These are phyloP conservation scores for Cotesia congregata DNA, from an alignment of 2,888 invertebrate species.

Conservation along the genomic window DNA sequence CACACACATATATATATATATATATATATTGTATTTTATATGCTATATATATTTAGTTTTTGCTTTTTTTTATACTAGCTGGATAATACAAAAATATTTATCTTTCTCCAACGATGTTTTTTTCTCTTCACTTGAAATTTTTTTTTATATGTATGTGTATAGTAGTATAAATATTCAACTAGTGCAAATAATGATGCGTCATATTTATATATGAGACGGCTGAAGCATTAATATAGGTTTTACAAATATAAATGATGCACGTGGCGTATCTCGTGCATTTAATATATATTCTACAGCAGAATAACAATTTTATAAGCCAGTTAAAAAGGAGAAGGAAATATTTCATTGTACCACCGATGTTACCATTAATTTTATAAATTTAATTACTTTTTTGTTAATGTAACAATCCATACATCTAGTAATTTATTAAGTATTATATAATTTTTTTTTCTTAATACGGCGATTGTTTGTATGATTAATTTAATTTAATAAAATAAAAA, in stretches of 20 bases:
- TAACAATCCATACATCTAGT: slow-evolving; percentile 5
- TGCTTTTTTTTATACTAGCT: not conserved
- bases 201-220: slow-evolving; percentile 29
- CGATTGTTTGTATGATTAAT: slow-evolving; percentile 42
- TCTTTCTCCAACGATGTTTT: slow-evolving; percentile 24
- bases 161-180: slow-evolving; percentile 17
- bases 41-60: not conserved
- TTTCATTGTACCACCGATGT: slow-evolving; percentile 16
- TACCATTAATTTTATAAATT: not conserved
- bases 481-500: not conserved
- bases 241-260: slow-evolving; percentile 47
- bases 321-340: slow-evolving; percentile 21
- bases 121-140: not conserved
- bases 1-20: not conserved
- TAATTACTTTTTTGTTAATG: not conserved
- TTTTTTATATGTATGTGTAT: not conserved
- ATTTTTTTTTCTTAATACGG: slow-evolving; percentile 38
- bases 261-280: slow-evolving; percentile 46
- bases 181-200: slow-evolving; percentile 40
- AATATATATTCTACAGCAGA: slow-evolving; percentile 46
- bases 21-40: not conserved
- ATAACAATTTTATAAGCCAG: slow-evolving; percentile 34
- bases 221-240: slow-evolving; percentile 39
- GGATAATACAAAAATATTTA: slow-evolving; percentile 6
- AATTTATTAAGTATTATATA: slow-evolving; percentile 1